A percentile compares a stretch with the other conserved stretches of the same genome.
These are phyloP conservation scores for Psammodynastes pulverulentus DNA, from an alignment of 2,113 vertebrate species.

Conservation along the genomic window DNA sequence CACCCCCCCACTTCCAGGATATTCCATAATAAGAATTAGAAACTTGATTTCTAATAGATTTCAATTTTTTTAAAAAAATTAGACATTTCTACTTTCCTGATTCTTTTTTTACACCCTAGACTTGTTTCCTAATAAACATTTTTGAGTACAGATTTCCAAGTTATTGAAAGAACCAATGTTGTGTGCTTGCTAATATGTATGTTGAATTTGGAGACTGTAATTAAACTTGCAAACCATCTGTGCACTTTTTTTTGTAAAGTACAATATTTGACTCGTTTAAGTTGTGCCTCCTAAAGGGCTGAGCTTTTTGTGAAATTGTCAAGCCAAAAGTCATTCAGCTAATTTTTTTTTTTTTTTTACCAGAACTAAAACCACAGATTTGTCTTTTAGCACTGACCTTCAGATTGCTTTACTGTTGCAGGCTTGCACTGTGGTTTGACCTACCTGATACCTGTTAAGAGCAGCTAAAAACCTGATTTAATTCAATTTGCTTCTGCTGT, in stretches of 20 bases:
- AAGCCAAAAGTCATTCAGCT: constrained; percentile 42
- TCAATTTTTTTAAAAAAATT: neutral
- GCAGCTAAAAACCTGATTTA: neutral
- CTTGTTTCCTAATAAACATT: neutral
- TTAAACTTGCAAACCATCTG: constrained; percentile 71
- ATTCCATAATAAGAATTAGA: neutral
- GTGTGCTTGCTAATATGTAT: constrained; percentile 45
- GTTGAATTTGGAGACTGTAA: constrained; percentile 47
- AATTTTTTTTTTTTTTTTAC: constrained; percentile 29
- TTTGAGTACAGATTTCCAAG: neutral
- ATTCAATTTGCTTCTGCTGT: neutral
- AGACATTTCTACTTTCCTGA: neutral
- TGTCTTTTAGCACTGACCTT: constrained; percentile 38
- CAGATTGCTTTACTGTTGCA: constrained; percentile 32
- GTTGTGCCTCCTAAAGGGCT: constrained; percentile 49
- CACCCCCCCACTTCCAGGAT: accelerated
- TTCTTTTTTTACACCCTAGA: neutral
- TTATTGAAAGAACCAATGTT: constrained; percentile 51
- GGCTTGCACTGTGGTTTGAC: neutral
- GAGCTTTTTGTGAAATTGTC: constrained; percentile 35
- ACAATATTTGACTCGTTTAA: constrained; percentile 49
- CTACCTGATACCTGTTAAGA: neutral
- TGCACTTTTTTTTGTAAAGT: constrained; percentile 49
- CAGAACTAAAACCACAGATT: constrained; percentile 29
- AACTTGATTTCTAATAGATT: neutral